phyloP scores from a whole-genome alignment of 2,888 invertebrate genomes.

The Archips crataeganus region DNA sequence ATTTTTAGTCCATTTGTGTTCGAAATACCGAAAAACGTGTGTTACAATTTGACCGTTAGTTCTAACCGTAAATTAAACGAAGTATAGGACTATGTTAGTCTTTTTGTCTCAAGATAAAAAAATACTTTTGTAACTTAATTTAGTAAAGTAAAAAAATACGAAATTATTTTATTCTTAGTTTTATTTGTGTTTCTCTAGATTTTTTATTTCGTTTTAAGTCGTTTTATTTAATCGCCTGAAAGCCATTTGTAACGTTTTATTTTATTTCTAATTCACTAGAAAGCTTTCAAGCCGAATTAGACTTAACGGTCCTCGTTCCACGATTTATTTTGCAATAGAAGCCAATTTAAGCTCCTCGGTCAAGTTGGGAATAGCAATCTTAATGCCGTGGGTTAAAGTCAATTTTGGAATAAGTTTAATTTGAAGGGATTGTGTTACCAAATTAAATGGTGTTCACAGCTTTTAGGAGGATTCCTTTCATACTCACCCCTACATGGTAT shows the following conservation, averaged over 20 bases:
- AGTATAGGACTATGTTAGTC: too few relatives aligned
- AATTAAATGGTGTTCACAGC: conserved; percentile 46
- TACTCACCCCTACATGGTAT: conserved; percentile 35
- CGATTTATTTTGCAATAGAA: not conserved
- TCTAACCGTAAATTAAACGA: too few relatives aligned
- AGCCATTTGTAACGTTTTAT: not conserved
- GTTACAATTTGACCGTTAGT: too few relatives aligned
- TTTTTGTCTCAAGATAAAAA: too few relatives aligned
- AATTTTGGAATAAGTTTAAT: conserved; percentile 1
- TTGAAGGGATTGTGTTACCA: conserved; percentile 31
- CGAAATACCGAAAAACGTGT: too few relatives aligned
- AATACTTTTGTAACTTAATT: too few relatives aligned
- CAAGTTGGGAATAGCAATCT: not conserved
- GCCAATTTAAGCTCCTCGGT: not conserved
- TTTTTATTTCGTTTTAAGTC: not conserved
- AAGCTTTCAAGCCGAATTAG: conserved; percentile 9
- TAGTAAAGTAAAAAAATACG: not conserved
- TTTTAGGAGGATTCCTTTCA: conserved; percentile 44
- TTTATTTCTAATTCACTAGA: not conserved
- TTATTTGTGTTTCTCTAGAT: too few relatives aligned
- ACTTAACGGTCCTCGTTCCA: not conserved
- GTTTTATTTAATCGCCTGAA: not conserved
- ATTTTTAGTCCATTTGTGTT: too few relatives aligned
- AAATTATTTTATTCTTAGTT: not conserved
- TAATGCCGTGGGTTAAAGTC: not conserved